Conservation (phyloP, 2,888 invertebrate species). For the Synergus japonicus region DNA sequence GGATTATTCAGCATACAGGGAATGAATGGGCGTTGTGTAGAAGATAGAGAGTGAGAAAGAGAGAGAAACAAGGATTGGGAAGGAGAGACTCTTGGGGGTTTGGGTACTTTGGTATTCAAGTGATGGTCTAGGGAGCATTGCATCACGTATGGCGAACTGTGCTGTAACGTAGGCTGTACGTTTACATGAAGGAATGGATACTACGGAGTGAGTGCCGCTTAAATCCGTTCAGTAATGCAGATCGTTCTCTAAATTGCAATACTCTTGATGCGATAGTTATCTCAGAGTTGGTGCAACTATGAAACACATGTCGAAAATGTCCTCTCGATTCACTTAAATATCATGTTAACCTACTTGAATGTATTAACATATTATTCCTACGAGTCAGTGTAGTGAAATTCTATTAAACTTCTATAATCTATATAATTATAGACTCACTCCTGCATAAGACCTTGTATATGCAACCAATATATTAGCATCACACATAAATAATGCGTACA, state of each 20-base stretch:
- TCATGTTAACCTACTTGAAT: neutral
- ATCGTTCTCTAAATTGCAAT: slow-evolving; percentile 25
- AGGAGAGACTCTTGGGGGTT: slow-evolving; percentile 50
- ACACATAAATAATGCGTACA: neutral
- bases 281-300: neutral
- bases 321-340: neutral
- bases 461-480: neutral
- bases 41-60: slow-evolving; percentile 3
- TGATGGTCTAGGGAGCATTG: slow-evolving; percentile 66
- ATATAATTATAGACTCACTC: too few relatives aligned
- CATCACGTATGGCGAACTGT: slow-evolving; percentile 67
- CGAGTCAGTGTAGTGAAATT: neutral
- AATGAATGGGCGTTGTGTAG: slow-evolving; percentile 58
- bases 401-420: neutral
- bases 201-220: slow-evolving; percentile 19
- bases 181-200: slow-evolving; percentile 62
- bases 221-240: slow-evolving; percentile 22
- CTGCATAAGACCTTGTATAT: too few relatives aligned
- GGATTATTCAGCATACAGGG: slow-evolving; percentile 58
- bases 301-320: neutral
- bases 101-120: slow-evolving; percentile 66
- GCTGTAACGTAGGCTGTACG: slow-evolving; percentile 65
- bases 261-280: slow-evolving; percentile 9
- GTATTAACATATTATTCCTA: neutral
- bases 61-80: slow-evolving; percentile 43